Base-by-base conservation (phyloP, 1,140 invertebrate species). In the Trachymyrmex septentrionalis region DNA sequence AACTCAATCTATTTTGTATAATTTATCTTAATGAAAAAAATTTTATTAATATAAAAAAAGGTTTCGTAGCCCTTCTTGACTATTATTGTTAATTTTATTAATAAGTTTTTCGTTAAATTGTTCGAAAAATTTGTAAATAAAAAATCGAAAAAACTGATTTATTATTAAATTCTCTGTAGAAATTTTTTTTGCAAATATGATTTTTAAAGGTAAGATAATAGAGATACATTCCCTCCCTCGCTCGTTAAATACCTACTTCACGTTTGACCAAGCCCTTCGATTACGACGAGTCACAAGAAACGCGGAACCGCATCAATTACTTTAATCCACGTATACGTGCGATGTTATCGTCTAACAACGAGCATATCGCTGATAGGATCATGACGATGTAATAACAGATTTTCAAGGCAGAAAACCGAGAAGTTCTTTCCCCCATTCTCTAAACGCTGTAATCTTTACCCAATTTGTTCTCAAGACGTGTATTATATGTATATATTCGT, bases 381-480 rank as follows among this genome's bases (percentile, higher is more conserved):
- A 48, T 85, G 75, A 78, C 82, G 50, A 85, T n/a, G 7, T 85
- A 85, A 85, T 85, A 85, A 78, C 48, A 85, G 69, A 84, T 84
- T 73, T 84, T n/a, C 38, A 82, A 44, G 53, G 57, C 27, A 73
- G 44, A 24, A 38, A 38, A n/a, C 24, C 44, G 72, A 77, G 48
- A 19, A 73, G 38, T 44, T 66, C 61, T 53, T 77, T 85, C 24
- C 19, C n/a, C 27, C 34, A 27, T 53, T 67, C 48, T 64, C 14
- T 55, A 53, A 85, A 48, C 21, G 48, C n/a, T n/a, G 50, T 64
- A 78, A 85, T 76, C 73, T 77, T 78, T 53, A 55, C 14, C 55
- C 80, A 61, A 61, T 75, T 75, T 84, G 80, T 84, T 84, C 69
- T 75, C 69, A 84, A 44, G 80, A 63, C 38, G 55, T 27, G 34